phyloP scores from a whole-genome alignment of 2,888 invertebrate genomes.

The Acleris literana region DNA sequence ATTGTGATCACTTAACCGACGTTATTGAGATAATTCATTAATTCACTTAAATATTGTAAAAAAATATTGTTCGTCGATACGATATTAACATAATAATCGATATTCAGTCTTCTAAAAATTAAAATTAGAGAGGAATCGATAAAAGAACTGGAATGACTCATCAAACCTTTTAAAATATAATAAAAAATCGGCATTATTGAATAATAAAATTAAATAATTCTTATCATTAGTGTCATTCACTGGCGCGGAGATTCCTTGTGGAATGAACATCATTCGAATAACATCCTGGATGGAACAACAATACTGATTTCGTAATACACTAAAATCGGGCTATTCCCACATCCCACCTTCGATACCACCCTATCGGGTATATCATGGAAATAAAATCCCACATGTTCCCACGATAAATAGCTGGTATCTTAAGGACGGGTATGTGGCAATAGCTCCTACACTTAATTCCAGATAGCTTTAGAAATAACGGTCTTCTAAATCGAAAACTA shows the following conservation, averaged over 20 bases:
- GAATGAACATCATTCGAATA: slow-evolving; percentile 23
- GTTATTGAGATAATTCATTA: slow-evolving; percentile 44
- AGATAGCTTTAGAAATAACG: too few relatives aligned
- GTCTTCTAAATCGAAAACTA: too few relatives aligned
- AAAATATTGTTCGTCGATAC: slow-evolving; percentile 31
- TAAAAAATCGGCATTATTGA: slow-evolving; percentile 30
- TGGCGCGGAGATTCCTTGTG: slow-evolving; percentile 18
- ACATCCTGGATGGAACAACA: slow-evolving; percentile 22
- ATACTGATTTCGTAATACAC: slow-evolving; percentile 20
- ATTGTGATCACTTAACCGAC: slow-evolving; percentile 43
- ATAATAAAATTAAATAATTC: slow-evolving; percentile 25
- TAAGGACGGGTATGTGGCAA: too few relatives aligned
- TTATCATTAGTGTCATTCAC: slow-evolving; percentile 19
- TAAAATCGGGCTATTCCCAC: too few relatives aligned
- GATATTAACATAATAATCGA: slow-evolving; percentile 42
- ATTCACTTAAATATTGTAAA: slow-evolving; percentile 46
- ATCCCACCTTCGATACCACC: too few relatives aligned
- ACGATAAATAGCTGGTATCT: too few relatives aligned
- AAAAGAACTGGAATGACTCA: slow-evolving; percentile 35
- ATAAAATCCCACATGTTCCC: too few relatives aligned
- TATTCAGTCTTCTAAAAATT: slow-evolving; percentile 52
- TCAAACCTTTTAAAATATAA: slow-evolving; percentile 38
- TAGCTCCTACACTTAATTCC: too few relatives aligned
- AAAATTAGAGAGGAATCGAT: slow-evolving; percentile 40
- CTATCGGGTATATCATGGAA: too few relatives aligned